Evolutionary conservation across 2,797 vertebrate species (phyloP).

Genomic region (Sandelia bainsii): DNA sequence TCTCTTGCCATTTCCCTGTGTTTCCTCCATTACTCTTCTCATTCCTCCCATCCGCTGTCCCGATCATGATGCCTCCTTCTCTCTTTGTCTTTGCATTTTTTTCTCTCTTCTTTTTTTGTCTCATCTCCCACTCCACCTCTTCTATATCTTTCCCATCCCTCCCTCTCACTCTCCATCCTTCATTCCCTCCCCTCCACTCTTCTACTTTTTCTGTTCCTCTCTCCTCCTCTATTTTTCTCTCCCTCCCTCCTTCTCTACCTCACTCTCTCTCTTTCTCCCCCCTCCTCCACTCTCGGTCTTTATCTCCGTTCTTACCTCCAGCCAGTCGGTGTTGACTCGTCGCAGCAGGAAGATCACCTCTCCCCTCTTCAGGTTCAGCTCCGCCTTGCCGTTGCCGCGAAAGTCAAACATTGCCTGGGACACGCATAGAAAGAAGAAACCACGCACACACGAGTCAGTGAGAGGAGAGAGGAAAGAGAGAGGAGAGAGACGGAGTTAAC

Average conservation of each 20-base stretch:
- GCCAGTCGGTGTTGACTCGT: constrained; percentile 94
- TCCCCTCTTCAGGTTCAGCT: constrained; percentile 92
- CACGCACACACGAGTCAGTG: constrained; percentile 42
- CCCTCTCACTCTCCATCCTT: constrained; percentile 28
- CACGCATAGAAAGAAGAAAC: constrained; percentile 3
- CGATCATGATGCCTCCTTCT: constrained; percentile 17
- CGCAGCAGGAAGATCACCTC: constrained; percentile 95
- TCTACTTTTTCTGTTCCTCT: constrained; percentile 1
- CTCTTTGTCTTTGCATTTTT: constrained; percentile 10
- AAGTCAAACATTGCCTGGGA: constrained; percentile 94
- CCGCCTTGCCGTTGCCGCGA: constrained; percentile 87
- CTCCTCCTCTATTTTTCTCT: constrained; percentile 21
- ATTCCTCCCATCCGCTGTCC: neutral
- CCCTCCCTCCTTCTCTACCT: constrained; percentile 28
- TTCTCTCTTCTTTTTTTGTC: constrained; percentile 4
- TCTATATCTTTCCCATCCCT: constrained; percentile 26
- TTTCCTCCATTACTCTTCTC: neutral
- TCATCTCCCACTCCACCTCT: constrained; percentile 40
- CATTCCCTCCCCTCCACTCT: constrained; percentile 12
- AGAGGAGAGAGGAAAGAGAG: constrained; percentile 48
- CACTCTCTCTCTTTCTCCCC: constrained; percentile 18
- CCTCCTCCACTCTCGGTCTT: constrained; percentile 4
- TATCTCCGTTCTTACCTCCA: constrained; percentile 88
- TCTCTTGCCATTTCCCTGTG: neutral
- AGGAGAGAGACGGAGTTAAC: constrained; percentile 45